Percentiles rank a stretch among this genome's conserved stretches.
phyloP scores from a whole-genome alignment of 2,888 invertebrate genomes.

The Xanthia icteritia region DNA sequence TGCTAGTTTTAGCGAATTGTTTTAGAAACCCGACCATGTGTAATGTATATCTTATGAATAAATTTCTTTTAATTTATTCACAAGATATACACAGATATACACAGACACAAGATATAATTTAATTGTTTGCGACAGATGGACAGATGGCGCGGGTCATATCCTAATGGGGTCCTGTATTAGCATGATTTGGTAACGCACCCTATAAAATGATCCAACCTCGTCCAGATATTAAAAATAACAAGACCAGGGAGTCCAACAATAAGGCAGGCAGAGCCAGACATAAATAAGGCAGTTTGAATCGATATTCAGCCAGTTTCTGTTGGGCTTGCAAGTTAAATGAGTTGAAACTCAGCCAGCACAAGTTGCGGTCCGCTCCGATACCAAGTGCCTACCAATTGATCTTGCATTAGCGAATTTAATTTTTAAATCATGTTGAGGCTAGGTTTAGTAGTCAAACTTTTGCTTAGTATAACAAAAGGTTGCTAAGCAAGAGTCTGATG shows the following conservation, averaged over 20 bases:
- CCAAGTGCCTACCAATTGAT: slow-evolving; percentile 23
- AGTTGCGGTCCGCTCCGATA: slow-evolving; percentile 31
- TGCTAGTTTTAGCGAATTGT: no score
- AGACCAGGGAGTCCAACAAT: slow-evolving; percentile 3
- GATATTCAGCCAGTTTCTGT: slow-evolving; percentile 30
- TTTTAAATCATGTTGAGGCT: background rate
- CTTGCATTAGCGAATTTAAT: slow-evolving; percentile 13
- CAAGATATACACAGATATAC: no score
- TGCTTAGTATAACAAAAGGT: no score
- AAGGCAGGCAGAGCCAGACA: background rate
- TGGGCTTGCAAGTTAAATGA: slow-evolving; percentile 54
- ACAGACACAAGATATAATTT: no score
- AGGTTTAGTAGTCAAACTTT: background rate
- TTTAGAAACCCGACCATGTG: no score
- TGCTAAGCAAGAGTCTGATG: no score
- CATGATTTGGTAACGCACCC: background rate
- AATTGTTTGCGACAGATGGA: background rate
- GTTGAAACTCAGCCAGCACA: slow-evolving; percentile 47
- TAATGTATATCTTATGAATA: no score
- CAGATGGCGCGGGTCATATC: background rate
- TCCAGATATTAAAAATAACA: no score
- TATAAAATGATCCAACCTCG: no score
- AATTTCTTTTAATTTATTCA: no score
- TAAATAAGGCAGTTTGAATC: slow-evolving; percentile 46
- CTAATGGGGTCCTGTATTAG: background rate